Conservation (phyloP, 2,888 invertebrate genomes). For the Hemaris fuciformis region DNA sequence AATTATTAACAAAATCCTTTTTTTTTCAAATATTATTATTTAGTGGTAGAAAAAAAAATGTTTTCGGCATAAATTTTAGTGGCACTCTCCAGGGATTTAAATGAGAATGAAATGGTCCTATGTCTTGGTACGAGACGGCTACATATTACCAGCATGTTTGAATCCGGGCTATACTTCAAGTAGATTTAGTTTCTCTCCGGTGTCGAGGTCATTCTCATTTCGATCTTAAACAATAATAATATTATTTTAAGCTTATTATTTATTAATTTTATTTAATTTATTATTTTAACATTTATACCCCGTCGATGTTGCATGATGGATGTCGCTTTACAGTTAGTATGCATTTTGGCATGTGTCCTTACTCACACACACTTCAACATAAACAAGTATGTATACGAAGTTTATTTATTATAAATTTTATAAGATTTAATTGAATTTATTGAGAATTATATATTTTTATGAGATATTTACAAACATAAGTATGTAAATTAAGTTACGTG, state of each 20-base stretch:
- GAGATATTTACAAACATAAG: background rate
- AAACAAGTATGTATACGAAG: constrained; percentile 30
- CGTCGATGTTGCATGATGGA: constrained; percentile 75
- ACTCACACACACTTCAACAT: constrained; percentile 24
- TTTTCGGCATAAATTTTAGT: constrained; percentile 46
- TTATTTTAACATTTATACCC: constrained; percentile 45
- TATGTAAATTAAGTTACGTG: background rate
- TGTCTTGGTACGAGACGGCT: constrained; percentile 15
- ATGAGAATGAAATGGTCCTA: constrained; percentile 64
- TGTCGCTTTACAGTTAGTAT: constrained; percentile 63
- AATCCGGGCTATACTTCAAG: constrained; percentile 29
- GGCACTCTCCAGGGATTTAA: constrained; percentile 60
- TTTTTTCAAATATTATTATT: background rate
- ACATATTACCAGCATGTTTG: constrained; percentile 41
- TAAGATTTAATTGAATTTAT: constrained; percentile 25
- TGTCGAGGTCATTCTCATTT: constrained; percentile 76
- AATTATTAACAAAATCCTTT: background rate
- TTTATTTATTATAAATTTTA: constrained; percentile 20
- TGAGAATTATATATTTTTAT: constrained; percentile 21
- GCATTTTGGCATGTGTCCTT: constrained; percentile 70
- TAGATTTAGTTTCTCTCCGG: constrained; percentile 43
- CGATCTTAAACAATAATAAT: constrained; percentile 46
- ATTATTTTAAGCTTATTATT: constrained; percentile 39
- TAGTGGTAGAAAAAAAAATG: background rate
- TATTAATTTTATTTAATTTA: constrained; percentile 45